Evolutionary conservation across 2,888 invertebrate genomes (phyloP), one percentile per base, ranked within the genome.

Genomic region (Nowickia ferox): DNA sequence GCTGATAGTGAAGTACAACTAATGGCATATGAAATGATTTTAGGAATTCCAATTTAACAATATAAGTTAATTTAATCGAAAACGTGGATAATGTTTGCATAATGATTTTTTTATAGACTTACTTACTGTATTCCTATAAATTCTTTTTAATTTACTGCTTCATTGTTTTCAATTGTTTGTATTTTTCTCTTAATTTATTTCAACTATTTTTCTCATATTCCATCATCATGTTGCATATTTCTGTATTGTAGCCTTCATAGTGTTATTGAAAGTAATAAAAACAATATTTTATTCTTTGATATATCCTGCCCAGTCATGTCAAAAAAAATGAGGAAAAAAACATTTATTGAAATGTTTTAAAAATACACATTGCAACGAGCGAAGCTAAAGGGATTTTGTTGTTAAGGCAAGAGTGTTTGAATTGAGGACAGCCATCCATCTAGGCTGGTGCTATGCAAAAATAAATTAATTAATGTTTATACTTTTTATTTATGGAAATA

Each of bases 291-390:
- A 55, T 65, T 71, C 40, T 80, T 61, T 77, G 68, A 68, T 59
- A 48, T 77, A 57, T 77, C 77, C 68, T 77, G 77, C 46, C 57
- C 61, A 51, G 68, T 59, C 68, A 51, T 77, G 66, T 77, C 55
- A 77, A 59, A 77, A 66, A 59, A 51, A 68, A 30, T 30, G 30
- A 30, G 30, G 30, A 30, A 65, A 66, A 8, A 77, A 59, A 57
- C 48, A 68, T 57, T 68, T 77, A 68, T 77, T 46, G 68, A 6
- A 59, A 57, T 40, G 22, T 38, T 38, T 38, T 15, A 44, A 51
- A 51, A 19, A 17, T 11, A 51, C 11, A 63, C 30, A 65, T 22
- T 46, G 46, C 22, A 65, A 22, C 38, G 19, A 44, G 59, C 30
- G 15, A 3, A 38, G 17, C 10, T 5, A 57, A 30, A 38, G 17